A percentile compares a stretch with the other conserved stretches of the same genome.
phyloP scores from a whole-genome alignment of 2,797 vertebrate species.

The Aeoliscus strigatus region DNA sequence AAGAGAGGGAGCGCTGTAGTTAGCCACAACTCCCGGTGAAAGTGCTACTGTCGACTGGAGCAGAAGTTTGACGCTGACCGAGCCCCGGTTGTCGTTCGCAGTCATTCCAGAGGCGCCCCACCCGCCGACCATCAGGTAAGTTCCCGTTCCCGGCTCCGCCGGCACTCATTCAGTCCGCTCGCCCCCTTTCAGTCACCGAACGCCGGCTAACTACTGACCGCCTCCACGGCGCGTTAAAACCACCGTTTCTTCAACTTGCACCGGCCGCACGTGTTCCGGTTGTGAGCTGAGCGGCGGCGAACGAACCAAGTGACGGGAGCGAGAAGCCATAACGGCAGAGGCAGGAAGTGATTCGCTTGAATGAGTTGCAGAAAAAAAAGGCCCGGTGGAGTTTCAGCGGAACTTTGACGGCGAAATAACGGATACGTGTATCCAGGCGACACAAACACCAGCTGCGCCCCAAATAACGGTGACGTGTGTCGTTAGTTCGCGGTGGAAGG shows the following conservation, averaged over 20 bases:
- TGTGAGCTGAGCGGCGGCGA: too few species aligned
- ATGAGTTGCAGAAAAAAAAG: slow-evolving; percentile 53
- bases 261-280: too few species aligned
- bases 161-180: slow-evolving; percentile 20
- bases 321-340: slow-evolving; percentile 37
- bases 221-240: too few species aligned
- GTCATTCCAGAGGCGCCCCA: slow-evolving; percentile 51
- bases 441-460: background rate
- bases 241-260: too few species aligned
- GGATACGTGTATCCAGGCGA: background rate
- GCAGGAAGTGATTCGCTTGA: slow-evolving; percentile 74
- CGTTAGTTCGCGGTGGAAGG: slow-evolving; percentile 16
- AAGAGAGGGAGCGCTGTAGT: slow-evolving; percentile 58
- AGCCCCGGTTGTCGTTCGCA: slow-evolving; percentile 58
- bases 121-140: slow-evolving; percentile 71
- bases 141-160: slow-evolving; percentile 35
- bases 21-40: slow-evolving; percentile 57
- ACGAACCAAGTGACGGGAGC: too few species aligned
- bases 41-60: slow-evolving; percentile 59
- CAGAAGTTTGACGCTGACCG: slow-evolving; percentile 65
- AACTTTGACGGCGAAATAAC: background rate
- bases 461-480: background rate
- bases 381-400: slow-evolving; percentile 10
- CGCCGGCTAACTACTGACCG: too few species aligned
- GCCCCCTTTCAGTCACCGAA: slow-evolving; percentile 48